Conservation (phyloP, 30 jellyfish, hydroid and myxozoan genomes). For the Cassiopea andromeda region DNA sequence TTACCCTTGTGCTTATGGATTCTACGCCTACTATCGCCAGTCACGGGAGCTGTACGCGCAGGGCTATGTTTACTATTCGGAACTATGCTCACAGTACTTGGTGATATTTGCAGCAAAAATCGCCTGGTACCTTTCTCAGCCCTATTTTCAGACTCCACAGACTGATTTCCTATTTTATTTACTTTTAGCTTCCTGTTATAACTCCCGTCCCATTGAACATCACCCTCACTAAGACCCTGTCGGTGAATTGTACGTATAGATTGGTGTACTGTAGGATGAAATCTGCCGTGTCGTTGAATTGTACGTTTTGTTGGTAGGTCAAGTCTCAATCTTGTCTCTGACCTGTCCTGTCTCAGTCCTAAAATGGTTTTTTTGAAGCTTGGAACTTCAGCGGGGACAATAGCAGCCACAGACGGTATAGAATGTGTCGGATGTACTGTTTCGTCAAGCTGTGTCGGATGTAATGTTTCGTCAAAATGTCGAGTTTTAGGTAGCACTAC, state of each 20-base stretch:
- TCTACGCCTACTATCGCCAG: conserved; percentile 28
- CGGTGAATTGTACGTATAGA: neutral
- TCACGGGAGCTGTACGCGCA: conserved; percentile 5
- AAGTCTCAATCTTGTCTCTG: neutral
- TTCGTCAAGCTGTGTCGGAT: neutral
- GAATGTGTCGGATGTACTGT: conserved; percentile 17
- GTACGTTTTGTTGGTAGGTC: conserved; percentile 62
- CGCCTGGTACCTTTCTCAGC: conserved; percentile 23
- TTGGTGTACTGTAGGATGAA: conserved; percentile 2
- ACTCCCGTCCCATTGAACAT: neutral
- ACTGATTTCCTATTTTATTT: neutral
- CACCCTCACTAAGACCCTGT: neutral
- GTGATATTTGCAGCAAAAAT: conserved; percentile 26
- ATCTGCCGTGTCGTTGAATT: neutral
- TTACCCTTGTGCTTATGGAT: conserved; percentile 6
- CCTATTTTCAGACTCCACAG: neutral
- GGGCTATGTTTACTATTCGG: conserved; percentile 42
- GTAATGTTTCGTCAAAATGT: conserved; percentile 10
- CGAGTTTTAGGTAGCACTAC: conserved; percentile 60
- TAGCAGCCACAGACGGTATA: conserved; percentile 57
- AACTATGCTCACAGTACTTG: conserved; percentile 4
- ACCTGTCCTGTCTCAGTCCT: conserved; percentile 28
- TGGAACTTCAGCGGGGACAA: conserved; percentile 67
- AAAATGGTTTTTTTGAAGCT: conserved; percentile 25
- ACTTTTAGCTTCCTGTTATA: neutral